These are phyloP conservation scores for Macrophya alboannulata DNA, from an alignment of 2,888 invertebrate species.

Conservation along the genomic window DNA sequence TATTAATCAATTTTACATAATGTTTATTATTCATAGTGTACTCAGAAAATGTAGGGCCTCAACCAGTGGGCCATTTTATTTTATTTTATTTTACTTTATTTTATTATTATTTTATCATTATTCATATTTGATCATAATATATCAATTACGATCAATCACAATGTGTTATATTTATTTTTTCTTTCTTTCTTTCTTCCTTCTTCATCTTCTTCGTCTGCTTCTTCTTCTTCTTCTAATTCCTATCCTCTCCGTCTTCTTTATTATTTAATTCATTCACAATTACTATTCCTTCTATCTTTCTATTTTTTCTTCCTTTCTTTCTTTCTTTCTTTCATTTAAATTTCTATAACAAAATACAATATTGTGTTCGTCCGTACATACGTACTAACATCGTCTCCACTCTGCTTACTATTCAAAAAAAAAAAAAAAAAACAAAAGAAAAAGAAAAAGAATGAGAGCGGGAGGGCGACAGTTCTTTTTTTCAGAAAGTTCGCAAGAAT, in stretches of 20 bases:
- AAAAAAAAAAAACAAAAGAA: no score
- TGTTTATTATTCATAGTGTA: slow-evolving; percentile 76
- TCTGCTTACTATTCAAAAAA: background rate
- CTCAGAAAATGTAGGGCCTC: slow-evolving; percentile 75
- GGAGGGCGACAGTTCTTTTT: background rate
- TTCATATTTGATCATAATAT: slow-evolving; percentile 57
- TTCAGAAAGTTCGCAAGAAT: background rate
- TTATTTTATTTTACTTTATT: slow-evolving; percentile 66
- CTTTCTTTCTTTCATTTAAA: slow-evolving; percentile 18
- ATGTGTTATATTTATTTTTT: slow-evolving; percentile 68
- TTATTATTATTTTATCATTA: slow-evolving; percentile 64
- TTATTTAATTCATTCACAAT: slow-evolving; percentile 6
- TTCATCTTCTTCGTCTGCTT: slow-evolving; percentile 60
- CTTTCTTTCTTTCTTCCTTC: background rate
- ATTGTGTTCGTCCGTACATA: slow-evolving; percentile 17
- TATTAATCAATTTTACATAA: slow-evolving; percentile 73
- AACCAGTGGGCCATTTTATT: slow-evolving; percentile 76
- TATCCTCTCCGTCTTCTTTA: slow-evolving; percentile 51
- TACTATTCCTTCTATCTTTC: background rate
- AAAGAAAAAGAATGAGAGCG: background rate
- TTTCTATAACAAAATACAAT: slow-evolving; percentile 38
- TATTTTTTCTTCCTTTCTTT: background rate
- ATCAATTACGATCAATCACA: slow-evolving; percentile 74
- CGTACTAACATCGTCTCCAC: background rate
- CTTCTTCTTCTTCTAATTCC: slow-evolving; percentile 34